These are phyloP conservation scores for Chrysomallon squamiferum DNA, from an alignment of 1,140 invertebrate genomes.

Conservation along the genomic window DNA sequence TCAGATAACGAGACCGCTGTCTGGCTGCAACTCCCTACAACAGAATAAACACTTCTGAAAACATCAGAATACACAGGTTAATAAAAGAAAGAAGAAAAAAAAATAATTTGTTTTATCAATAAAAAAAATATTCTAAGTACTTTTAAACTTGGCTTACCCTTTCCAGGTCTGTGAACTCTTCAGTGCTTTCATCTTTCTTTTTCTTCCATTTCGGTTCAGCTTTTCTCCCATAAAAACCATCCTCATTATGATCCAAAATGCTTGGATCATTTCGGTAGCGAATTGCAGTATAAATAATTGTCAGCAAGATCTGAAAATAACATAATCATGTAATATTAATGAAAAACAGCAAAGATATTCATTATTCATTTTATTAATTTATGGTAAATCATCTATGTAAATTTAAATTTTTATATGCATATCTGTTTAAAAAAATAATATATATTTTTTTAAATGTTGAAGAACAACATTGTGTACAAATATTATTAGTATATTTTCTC, in stretches of 20 bases:
- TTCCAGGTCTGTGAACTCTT: constrained; percentile 49
- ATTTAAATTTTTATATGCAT: too few relatives aligned
- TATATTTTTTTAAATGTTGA: too few relatives aligned
- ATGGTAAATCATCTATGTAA: too few relatives aligned
- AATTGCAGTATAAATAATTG: constrained; percentile 42
- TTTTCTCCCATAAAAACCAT: constrained; percentile 38
- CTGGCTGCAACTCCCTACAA: constrained; percentile 55
- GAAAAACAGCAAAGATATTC: neutral
- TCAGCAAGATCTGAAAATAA: constrained; percentile 47
- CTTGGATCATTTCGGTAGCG: constrained; percentile 47
- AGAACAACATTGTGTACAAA: too few relatives aligned
- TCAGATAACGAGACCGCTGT: constrained; percentile 60
- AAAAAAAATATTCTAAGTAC: too few relatives aligned
- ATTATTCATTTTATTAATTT: too few relatives aligned
- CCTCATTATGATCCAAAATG: constrained; percentile 49
- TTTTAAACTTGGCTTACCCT: too few relatives aligned
- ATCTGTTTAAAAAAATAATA: too few relatives aligned
- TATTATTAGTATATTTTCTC: too few relatives aligned
- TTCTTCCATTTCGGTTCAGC: constrained; percentile 22
- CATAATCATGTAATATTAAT: constrained; percentile 4
- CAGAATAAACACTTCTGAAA: neutral
- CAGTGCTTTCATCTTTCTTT: constrained; percentile 29
- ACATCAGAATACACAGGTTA: too few relatives aligned
- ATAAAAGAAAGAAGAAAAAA: too few relatives aligned
- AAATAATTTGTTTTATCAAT: too few relatives aligned